Percentiles rank a stretch among this genome's conserved stretches.
Evolutionary conservation across 2,113 vertebrate genomes (phyloP).

Genomic region (Carassius gibelio): DNA sequence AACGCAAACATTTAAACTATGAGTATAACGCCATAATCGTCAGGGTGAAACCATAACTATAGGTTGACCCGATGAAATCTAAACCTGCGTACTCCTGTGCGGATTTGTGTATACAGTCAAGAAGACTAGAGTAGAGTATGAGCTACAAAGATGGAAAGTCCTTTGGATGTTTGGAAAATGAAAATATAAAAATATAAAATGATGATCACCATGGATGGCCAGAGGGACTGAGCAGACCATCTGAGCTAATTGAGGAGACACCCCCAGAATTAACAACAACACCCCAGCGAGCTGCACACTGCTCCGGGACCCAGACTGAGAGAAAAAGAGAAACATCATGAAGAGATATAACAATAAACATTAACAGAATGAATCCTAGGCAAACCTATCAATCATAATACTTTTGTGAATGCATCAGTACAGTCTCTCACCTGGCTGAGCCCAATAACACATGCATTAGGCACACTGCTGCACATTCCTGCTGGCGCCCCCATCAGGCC

Average conservation of each 20-base stretch:
- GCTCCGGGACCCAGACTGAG: slow-evolving; percentile 73
- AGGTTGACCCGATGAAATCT: not conserved
- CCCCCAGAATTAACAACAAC: slow-evolving; percentile 72
- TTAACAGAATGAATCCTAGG: not conserved
- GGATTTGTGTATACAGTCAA: not conserved
- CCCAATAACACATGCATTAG: slow-evolving; percentile 73
- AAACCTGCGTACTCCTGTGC: too few relatives aligned
- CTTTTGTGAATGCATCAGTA: not conserved
- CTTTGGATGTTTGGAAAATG: too few relatives aligned
- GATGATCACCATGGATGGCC: slow-evolving; percentile 74
- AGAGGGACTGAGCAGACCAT: slow-evolving; percentile 76
- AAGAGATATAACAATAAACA: not conserved
- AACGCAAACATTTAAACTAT: not conserved
- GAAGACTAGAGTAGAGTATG: not conserved
- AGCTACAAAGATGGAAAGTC: not conserved
- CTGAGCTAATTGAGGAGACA: slow-evolving; percentile 75
- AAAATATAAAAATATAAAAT: not conserved
- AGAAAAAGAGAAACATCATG: not conserved
- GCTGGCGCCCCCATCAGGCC: slow-evolving; percentile 77
- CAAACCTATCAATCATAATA: not conserved
- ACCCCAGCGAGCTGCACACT: slow-evolving; percentile 71
- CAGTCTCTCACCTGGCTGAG: slow-evolving; percentile 77
- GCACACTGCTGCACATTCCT: slow-evolving; percentile 77
- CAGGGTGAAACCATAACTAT: not conserved
- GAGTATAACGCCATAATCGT: not conserved